Percentiles rank a stretch among this genome's conserved stretches.
Conservation (phyloP, 2,888 invertebrate species). For the Ernsta delagoae region DNA sequence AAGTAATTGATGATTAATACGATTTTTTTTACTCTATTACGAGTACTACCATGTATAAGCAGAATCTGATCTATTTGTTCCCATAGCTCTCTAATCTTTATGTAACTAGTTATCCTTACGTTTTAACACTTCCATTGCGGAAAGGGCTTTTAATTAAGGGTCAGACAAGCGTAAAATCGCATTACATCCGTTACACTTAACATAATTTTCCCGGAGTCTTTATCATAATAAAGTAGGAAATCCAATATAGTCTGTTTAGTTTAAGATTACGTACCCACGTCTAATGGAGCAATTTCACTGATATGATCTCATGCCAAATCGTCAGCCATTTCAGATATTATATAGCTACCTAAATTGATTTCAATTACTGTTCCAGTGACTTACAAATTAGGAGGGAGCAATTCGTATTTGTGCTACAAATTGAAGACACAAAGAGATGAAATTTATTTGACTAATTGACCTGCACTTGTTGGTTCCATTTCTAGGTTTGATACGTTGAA, state of each 20-base stretch:
- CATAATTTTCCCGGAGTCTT: conserved; percentile 28
- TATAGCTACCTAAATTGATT: conserved; percentile 55
- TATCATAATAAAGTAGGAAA: conserved; percentile 30
- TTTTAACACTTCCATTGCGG: conserved; percentile 5
- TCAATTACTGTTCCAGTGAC: conserved; percentile 62
- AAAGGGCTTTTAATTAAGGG: conserved; percentile 26
- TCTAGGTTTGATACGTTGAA: not conserved
- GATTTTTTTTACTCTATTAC: too few species aligned
- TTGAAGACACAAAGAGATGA: conserved; percentile 28
- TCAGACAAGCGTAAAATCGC: conserved; percentile 27
- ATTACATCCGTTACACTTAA: conserved; percentile 31
- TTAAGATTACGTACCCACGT: conserved; percentile 28
- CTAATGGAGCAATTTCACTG: conserved; percentile 32
- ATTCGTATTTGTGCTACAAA: conserved; percentile 44
- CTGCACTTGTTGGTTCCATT: not conserved
- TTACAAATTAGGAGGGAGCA: conserved; percentile 57
- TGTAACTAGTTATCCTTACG: not conserved
- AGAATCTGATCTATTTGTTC: not conserved
- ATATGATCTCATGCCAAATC: conserved; percentile 38
- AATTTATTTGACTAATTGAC: conserved; percentile 21
- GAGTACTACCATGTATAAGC: too few species aligned
- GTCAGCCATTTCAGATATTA: conserved; percentile 31
- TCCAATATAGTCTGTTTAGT: conserved; percentile 29
- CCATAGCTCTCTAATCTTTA: not conserved
- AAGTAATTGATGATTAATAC: too few species aligned